These are phyloP conservation scores for Microdon myrmicae DNA, from an alignment of 2,888 invertebrate genomes.

Conservation along the genomic window DNA sequence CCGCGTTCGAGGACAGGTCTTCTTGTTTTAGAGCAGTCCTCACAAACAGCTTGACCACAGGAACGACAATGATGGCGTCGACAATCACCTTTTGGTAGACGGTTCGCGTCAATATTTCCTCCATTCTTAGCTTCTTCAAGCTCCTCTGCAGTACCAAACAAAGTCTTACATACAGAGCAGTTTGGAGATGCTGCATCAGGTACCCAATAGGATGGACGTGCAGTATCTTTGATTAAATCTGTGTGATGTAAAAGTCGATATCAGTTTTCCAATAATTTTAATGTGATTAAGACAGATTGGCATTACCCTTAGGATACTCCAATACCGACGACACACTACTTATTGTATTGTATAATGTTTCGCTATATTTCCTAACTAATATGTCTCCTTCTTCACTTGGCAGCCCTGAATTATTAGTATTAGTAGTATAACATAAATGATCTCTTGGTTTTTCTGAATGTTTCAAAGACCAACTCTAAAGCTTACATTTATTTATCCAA, in stretches of 20 bases:
- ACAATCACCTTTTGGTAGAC: constrained; percentile 57
- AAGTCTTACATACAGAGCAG: constrained; percentile 74
- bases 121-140: constrained; percentile 61
- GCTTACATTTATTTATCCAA: constrained; percentile 10
- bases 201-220: constrained; percentile 82
- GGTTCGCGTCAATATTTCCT: constrained; percentile 24
- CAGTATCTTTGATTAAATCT: constrained; percentile 79
- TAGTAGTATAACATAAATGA: constrained; percentile 53
- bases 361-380: constrained; percentile 74
- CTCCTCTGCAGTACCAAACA: constrained; percentile 70
- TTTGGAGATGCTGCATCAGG: constrained; percentile 76
- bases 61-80: constrained; percentile 75
- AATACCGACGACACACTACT: constrained; percentile 77
- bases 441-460: constrained; percentile 55
- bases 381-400: constrained; percentile 69
- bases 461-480: constrained; percentile 17
- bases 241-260: not conserved
- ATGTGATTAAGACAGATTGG: not conserved
- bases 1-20: constrained; percentile 78
- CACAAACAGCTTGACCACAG: constrained; percentile 79
- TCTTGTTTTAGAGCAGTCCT: constrained; percentile 68
- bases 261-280: not conserved
- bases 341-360: constrained; percentile 78
- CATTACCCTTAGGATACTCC: constrained; percentile 76
- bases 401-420: constrained; percentile 59